These are phyloP conservation scores for Microctonus brassicae DNA, from an alignment of 2,888 invertebrate species.

Conservation along the genomic window DNA sequence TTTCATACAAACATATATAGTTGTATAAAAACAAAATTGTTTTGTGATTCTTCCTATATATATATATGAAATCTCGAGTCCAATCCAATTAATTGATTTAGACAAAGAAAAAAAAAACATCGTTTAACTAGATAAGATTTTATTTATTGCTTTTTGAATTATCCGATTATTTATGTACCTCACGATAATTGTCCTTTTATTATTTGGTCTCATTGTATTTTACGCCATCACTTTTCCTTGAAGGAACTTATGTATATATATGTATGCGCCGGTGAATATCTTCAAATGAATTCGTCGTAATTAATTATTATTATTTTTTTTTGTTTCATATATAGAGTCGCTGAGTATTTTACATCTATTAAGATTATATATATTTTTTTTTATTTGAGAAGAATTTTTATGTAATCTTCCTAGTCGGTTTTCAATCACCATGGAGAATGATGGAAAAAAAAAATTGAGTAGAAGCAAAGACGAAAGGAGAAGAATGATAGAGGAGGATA, in stretches of 20 bases:
- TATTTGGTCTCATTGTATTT: background rate
- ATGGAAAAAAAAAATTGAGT: slow-evolving; percentile 2
- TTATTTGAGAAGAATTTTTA: background rate
- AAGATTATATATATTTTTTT: background rate
- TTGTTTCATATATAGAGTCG: background rate
- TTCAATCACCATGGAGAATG: slow-evolving; percentile 8
- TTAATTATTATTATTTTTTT: background rate
- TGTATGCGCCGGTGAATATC: background rate
- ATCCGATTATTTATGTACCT: slow-evolving; percentile 16
- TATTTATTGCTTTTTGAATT: slow-evolving; percentile 24
- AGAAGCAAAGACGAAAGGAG: slow-evolving; percentile 1
- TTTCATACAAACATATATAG: background rate
- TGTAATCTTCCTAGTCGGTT: slow-evolving; percentile 21
- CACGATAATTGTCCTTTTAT: background rate
- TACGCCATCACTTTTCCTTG: background rate
- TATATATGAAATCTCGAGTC: slow-evolving; percentile 35
- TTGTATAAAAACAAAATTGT: background rate
- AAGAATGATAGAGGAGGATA: background rate
- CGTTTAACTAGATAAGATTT: slow-evolving; percentile 31
- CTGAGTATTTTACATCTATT: background rate
- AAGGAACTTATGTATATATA: background rate
- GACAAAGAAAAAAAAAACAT: slow-evolving; percentile 28
- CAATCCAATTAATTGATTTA: slow-evolving; percentile 35
- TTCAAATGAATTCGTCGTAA: background rate
- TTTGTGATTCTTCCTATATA: slow-evolving; percentile 30